Conservation (phyloP, 2,113 vertebrate species). For the Petaurus breviceps region DNA sequence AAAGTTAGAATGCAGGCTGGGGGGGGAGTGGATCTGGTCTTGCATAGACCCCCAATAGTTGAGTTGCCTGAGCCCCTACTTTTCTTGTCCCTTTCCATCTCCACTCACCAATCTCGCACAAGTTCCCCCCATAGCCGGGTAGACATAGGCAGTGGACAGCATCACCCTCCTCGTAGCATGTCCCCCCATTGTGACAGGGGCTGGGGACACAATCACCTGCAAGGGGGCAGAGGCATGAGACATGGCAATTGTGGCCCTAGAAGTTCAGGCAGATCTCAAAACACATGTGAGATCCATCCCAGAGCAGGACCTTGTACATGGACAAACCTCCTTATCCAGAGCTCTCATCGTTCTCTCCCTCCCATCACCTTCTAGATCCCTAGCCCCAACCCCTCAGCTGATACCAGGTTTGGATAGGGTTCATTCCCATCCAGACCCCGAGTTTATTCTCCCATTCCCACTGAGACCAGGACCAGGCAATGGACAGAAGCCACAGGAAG, state of each 20-base stretch:
- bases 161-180: conserved; percentile 87
- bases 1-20: not conserved
- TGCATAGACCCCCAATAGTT: not conserved
- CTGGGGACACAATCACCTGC: conserved; percentile 91
- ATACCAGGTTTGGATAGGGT: not conserved
- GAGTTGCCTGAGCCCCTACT: not conserved
- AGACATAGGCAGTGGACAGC: conserved; percentile 88
- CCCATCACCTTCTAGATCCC: not conserved
- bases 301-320: not conserved
- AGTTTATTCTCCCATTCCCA: not conserved
- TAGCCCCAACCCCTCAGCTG: not conserved
- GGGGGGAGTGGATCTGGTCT: not conserved
- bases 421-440: not conserved
- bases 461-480: not conserved
- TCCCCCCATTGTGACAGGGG: conserved; percentile 95
- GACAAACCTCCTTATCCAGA: not conserved
- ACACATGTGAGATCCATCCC: not conserved
- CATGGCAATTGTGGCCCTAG: not conserved
- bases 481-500: not conserved
- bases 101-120: conserved; percentile 90
- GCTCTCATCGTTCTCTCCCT: not conserved
- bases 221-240: conserved; percentile 69
- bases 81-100: not conserved
- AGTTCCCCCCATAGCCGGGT: conserved; percentile 90
- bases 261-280: not conserved